Percentiles rank a stretch among this genome's conserved stretches.
Evolutionary conservation across 2,888 invertebrate genomes (phyloP).

Genomic region (Lycaena phlaeas): DNA sequence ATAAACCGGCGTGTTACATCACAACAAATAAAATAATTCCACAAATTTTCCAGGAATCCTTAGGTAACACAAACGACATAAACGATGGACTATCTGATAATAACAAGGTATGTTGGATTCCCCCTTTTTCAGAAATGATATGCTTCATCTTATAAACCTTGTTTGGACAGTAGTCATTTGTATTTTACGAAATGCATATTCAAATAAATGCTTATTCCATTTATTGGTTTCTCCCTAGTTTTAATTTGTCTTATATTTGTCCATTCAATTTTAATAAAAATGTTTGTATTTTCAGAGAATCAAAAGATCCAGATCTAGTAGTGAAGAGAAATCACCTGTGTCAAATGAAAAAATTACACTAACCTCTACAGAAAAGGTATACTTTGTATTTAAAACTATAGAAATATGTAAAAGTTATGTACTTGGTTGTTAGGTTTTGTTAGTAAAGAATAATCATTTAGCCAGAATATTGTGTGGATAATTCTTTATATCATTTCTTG

Average conservation of each 20-base stretch:
- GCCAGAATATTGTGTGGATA: too few relatives aligned
- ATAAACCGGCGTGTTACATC: too few relatives aligned
- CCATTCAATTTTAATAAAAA: too few relatives aligned
- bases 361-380: slow-evolving; percentile 22
- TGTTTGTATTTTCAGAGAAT: slow-evolving; percentile 30
- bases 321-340: slow-evolving; percentile 35
- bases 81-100: background rate
- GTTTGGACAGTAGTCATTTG: too few relatives aligned
- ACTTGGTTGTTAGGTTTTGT: too few relatives aligned
- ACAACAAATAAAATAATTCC: background rate
- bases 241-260: background rate
- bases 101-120: background rate
- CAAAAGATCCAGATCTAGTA: slow-evolving; percentile 43
- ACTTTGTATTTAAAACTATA: background rate
- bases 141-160: too few relatives aligned
- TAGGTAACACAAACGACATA: background rate
- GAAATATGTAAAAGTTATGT: too few relatives aligned
- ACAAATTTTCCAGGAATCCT: background rate
- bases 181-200: too few relatives aligned
- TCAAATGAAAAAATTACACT: slow-evolving; percentile 20
- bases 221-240: background rate
- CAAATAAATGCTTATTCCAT: too few relatives aligned
- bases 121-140: background rate
- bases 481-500: too few relatives aligned
- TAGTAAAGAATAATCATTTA: too few relatives aligned